Evolutionary conservation across 1,140 invertebrate species (phyloP).

Genomic region (Papilio polyxenes): DNA sequence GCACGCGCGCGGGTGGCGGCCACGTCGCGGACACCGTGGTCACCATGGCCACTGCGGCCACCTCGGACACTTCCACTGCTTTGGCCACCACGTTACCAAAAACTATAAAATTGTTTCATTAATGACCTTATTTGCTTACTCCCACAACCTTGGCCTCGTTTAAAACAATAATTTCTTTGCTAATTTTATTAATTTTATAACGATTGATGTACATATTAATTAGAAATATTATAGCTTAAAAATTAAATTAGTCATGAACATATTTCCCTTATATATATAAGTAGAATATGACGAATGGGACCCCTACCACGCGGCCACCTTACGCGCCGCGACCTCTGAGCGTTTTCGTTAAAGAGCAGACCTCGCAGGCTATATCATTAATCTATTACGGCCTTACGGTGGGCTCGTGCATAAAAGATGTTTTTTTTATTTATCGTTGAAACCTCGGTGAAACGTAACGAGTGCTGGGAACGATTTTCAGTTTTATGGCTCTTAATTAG

Average conservation of each 20-base stretch:
- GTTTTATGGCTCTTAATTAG: constrained; percentile 78
- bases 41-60: constrained; percentile 33
- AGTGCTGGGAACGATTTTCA: constrained; percentile 65
- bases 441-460: constrained; percentile 69
- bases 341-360: constrained; percentile 65
- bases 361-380: constrained; percentile 75
- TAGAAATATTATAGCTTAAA: background rate
- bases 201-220: background rate
- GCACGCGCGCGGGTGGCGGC: constrained; percentile 69
- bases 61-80: background rate
- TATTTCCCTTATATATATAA: background rate
- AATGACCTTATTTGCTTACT: background rate
- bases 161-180: background rate
- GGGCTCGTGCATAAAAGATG: constrained; percentile 63
- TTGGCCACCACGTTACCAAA: background rate
- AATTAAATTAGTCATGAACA: background rate
- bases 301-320: constrained; percentile 39
- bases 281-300: background rate
- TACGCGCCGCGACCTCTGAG: constrained; percentile 54
- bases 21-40: constrained; percentile 55
- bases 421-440: constrained; percentile 52
- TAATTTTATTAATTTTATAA: background rate
- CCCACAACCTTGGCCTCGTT: background rate
- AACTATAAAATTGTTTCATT: background rate
- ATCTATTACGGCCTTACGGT: constrained; percentile 72